Base-by-base conservation (phyloP, 2,797 vertebrate genomes). In the Scolopax bukidnonensis region DNA sequence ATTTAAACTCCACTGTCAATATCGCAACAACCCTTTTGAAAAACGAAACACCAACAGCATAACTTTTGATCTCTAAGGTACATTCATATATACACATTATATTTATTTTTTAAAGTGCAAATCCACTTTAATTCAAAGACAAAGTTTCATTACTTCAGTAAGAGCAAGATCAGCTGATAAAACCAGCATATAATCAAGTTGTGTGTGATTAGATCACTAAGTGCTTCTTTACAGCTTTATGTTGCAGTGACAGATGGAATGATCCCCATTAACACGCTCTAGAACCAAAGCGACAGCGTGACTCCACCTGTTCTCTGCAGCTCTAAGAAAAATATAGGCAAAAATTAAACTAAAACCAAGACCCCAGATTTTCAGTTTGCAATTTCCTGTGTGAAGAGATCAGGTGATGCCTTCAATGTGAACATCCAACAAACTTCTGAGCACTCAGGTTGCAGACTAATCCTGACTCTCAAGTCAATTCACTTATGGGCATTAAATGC, bases 1-100 rank as follows among this genome's bases (percentile, higher is more conserved):
- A 93, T 74, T 91, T 82, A 94, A 90, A 94, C 65, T 28, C n/a
- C 30, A 38, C 63, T 69, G 50, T 67, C 94, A 95, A 90, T 64
- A 45, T 0, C 41, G 81, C 48, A 77, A 64, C 33, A 25, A 33
- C 50, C 11, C 16, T 89, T 87, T 56, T 45, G 47, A 40, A 59
- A 64, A 91, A 30, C 36, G 69, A 33, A 83, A 36, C 40, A 79
- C 12, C 33, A 69, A 41, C 32, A 47, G 40, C 33, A 3, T 25
- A 59, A 69, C 15, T 54, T 90, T 63, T 48, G 24, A 67, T 84
- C 59, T 73, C 36, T 14, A 21, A 38, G 7, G 61, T 32, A 18
- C 5, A 24, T 78, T 71, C 38, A n/a, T 28, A 77, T 15, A 70
- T 11, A 83, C 8, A 61, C 20, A 65, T 2, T 20, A 11, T 19